Percentiles rank a stretch among this genome's conserved stretches.
Conservation (phyloP, 2,888 invertebrate species). For the Creontiades dilutus region DNA sequence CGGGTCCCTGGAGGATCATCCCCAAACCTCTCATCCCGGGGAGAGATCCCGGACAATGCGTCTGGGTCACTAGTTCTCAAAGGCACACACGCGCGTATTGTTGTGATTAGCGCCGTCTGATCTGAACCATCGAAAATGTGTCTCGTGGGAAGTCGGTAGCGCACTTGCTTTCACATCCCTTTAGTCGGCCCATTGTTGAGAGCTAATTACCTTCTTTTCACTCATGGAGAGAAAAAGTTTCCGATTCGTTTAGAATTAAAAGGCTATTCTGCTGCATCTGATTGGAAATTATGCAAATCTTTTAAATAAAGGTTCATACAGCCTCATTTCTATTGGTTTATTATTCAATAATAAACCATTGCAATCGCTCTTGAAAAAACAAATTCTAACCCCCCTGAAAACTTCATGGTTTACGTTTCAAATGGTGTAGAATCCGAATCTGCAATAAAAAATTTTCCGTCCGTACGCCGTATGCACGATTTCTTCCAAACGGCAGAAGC, state of each 20-base stretch:
- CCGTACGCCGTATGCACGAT: too few species aligned
- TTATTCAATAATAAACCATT: too few species aligned
- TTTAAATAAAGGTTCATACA: too few species aligned
- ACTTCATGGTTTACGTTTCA: too few species aligned
- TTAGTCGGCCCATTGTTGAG: conserved; percentile 13
- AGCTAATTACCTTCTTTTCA: conserved; percentile 30
- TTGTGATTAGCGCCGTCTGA: conserved; percentile 13
- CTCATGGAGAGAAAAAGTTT: background rate
- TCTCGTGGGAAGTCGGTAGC: conserved; percentile 39
- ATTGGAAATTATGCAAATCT: too few species aligned
- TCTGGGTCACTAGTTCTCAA: conserved; percentile 54
- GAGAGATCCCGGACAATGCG: conserved; percentile 42
- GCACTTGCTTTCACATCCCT: conserved; percentile 40
- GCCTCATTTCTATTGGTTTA: too few species aligned
- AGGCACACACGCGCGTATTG: conserved; percentile 34
- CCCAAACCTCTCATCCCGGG: conserved; percentile 14
- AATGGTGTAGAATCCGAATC: too few species aligned
- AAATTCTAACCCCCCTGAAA: too few species aligned
- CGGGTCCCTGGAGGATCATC: background rate
- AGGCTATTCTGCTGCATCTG: background rate
- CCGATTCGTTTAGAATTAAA: background rate
- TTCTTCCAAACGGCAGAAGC: too few species aligned
- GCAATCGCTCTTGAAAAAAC: too few species aligned
- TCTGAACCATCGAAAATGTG: background rate
- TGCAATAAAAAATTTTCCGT: too few species aligned